Percentiles rank a stretch among this genome's conserved stretches.
phyloP scores from a whole-genome alignment of 1,140 invertebrate species.

The Cydia fagiglandana region DNA sequence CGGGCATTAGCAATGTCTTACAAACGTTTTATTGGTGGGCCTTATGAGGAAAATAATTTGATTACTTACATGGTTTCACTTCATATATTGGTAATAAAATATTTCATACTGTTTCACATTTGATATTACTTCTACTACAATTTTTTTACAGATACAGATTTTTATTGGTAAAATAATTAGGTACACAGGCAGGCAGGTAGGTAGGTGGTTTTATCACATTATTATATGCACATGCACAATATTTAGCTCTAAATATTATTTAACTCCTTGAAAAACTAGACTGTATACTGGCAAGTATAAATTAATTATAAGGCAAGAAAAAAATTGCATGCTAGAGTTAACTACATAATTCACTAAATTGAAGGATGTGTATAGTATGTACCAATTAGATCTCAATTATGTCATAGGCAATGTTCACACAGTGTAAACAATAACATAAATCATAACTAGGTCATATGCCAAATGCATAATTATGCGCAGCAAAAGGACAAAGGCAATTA shows the following conservation, averaged over 20 bases:
- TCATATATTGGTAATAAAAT: not conserved
- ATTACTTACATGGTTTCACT: slow-evolving; percentile 3
- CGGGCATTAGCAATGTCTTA: no score
- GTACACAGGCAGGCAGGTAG: no score
- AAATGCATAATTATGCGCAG: slow-evolving; percentile 10
- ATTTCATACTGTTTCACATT: not conserved
- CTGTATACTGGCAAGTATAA: not conserved
- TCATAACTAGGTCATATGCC: slow-evolving; percentile 26
- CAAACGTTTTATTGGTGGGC: not conserved
- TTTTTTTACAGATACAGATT: no score
- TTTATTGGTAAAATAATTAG: no score
- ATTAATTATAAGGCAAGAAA: slow-evolving; percentile 9
- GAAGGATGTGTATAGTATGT: not conserved
- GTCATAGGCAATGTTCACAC: slow-evolving; percentile 20
- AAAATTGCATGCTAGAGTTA: slow-evolving; percentile 20
- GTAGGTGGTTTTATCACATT: no score
- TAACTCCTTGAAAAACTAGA: not conserved
- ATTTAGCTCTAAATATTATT: not conserved
- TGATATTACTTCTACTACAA: not conserved
- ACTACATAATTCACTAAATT: slow-evolving; percentile 20
- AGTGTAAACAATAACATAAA: slow-evolving; percentile 15
- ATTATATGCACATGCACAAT: not conserved
- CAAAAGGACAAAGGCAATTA: slow-evolving; percentile 10
- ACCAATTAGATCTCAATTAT: not conserved
- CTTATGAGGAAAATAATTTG: not conserved